Conservation (phyloP, 2,113 vertebrate genomes). For the Centropristis striata region DNA sequence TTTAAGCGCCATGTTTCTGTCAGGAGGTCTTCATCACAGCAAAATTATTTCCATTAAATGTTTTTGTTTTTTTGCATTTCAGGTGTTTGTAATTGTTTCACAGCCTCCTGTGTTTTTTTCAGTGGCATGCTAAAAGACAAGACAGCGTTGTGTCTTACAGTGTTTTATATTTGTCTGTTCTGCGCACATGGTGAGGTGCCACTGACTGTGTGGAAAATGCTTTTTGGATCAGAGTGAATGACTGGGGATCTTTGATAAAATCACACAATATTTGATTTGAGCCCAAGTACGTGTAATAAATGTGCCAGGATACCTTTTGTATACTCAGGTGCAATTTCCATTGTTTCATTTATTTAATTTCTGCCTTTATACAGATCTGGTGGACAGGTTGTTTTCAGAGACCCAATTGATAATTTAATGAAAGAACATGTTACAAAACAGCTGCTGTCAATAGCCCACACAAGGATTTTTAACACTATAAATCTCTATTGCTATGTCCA, state of each 20-base stretch:
- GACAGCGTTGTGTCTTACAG: neutral
- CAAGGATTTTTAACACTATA: neutral
- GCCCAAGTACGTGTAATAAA: slow-evolving; percentile 3
- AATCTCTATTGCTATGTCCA: neutral
- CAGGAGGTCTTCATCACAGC: neutral
- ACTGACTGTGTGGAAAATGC: neutral
- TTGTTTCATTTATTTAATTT: neutral
- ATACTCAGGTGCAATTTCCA: neutral
- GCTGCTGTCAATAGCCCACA: neutral
- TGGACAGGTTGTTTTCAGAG: neutral
- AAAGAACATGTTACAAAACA: neutral
- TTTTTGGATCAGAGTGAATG: slow-evolving; percentile 7
- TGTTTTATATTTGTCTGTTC: neutral
- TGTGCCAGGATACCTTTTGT: neutral
- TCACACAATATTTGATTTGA: neutral
- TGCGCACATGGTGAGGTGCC: neutral
- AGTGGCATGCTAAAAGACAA: neutral
- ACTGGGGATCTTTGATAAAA: neutral
- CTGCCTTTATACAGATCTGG: neutral
- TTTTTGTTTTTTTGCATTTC: neutral
- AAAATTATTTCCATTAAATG: neutral
- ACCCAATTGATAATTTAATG: neutral
- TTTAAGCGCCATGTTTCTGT: neutral
- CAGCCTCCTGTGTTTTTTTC: neutral
- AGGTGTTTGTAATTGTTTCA: neutral